Evolutionary conservation across 35 echinoderm and acorn worm species (phyloP).

Genomic region (Strongylocentrotus purpuratus): DNA sequence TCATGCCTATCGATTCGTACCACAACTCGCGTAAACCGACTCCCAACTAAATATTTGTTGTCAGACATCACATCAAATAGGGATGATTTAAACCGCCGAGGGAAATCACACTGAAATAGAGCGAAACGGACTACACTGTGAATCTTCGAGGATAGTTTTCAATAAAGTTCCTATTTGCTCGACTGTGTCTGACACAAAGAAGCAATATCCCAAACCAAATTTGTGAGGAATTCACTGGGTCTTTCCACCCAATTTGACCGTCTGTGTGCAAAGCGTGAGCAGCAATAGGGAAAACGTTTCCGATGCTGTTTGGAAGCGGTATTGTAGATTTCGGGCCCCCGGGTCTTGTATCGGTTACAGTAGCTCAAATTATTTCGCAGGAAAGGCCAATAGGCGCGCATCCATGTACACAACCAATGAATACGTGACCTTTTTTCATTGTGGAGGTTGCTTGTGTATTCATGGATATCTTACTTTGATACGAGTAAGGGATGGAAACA

Average conservation of each 20-base stretch:
- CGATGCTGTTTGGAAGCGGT: background rate
- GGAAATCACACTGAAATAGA: background rate
- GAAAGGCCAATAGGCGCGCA: background rate
- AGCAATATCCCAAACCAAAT: background rate
- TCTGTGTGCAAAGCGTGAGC: background rate
- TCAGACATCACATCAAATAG: background rate
- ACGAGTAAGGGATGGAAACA: too few relatives aligned
- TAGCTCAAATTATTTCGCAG: background rate
- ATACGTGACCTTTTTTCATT: too few relatives aligned
- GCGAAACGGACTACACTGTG: background rate
- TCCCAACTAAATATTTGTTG: background rate
- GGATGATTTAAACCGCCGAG: background rate
- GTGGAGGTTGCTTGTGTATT: too few relatives aligned
- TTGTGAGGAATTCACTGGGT: background rate
- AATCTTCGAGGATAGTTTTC: background rate
- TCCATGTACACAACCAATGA: too few relatives aligned
- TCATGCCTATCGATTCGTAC: background rate
- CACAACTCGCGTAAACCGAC: background rate
- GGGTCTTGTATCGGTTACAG: background rate
- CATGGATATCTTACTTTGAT: too few relatives aligned
- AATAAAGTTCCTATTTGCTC: background rate
- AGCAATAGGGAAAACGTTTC: background rate
- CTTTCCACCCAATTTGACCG: background rate
- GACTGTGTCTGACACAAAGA: background rate
- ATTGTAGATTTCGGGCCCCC: background rate